Conservation (phyloP, 2,888 invertebrate species). For the Chymomyza fuscimana region DNA sequence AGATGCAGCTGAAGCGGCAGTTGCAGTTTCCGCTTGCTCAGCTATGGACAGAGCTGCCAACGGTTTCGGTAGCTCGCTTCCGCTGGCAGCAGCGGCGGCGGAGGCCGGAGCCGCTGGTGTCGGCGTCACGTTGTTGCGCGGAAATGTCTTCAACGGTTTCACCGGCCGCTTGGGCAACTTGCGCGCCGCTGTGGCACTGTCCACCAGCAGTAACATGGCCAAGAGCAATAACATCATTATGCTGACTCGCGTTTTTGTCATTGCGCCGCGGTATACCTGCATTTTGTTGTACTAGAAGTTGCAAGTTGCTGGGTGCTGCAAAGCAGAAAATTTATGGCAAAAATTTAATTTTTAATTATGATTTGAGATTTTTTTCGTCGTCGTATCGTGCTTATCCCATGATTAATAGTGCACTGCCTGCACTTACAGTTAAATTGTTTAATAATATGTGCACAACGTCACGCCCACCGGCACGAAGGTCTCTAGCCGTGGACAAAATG, state of each 20-base stretch:
- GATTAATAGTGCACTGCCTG: constrained; percentile 59
- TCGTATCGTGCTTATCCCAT: constrained; percentile 62
- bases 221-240: constrained; percentile 59
- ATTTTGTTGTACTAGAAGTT: constrained; percentile 35
- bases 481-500: constrained; percentile 14
- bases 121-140: constrained; percentile 78
- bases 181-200: constrained; percentile 74
- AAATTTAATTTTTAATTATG: constrained; percentile 65
- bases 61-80: constrained; percentile 78
- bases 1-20: constrained; percentile 35
- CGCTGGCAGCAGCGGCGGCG: constrained; percentile 50
- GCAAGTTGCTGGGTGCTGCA: constrained; percentile 28
- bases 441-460: constrained; percentile 55
- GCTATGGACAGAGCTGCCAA: constrained; percentile 60
- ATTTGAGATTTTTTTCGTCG: constrained; percentile 40
- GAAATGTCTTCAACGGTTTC: constrained; percentile 79
- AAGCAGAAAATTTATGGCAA: constrained; percentile 46
- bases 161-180: constrained; percentile 76
- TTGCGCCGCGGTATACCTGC: constrained; percentile 52
- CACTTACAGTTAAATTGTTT: constrained; percentile 63
- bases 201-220: constrained; percentile 52
- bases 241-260: constrained; percentile 65
- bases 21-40: constrained; percentile 70
- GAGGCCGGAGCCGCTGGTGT: constrained; percentile 58
- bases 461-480: constrained; percentile 62